A percentile compares a stretch with the other conserved stretches of the same genome.
phyloP scores from a whole-genome alignment of 2,888 invertebrate genomes.

The Melitaea athalia region DNA sequence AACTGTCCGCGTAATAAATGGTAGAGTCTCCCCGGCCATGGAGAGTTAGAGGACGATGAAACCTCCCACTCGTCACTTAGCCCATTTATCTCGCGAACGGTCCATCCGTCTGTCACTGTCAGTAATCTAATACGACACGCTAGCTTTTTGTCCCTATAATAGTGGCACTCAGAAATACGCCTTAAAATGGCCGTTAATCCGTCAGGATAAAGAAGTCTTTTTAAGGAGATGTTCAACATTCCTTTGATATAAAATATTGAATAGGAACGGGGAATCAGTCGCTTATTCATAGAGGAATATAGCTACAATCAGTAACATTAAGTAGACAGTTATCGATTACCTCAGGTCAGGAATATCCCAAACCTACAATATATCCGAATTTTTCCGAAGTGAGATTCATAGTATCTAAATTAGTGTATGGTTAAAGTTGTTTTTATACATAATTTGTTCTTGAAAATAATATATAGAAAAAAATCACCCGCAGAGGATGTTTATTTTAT shows the following conservation, averaged over 20 bases:
- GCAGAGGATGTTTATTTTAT: slow-evolving; percentile 15
- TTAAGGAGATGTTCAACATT: slow-evolving; percentile 64
- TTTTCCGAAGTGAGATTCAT: too few species aligned
- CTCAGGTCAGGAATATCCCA: neutral
- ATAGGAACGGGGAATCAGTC: slow-evolving; percentile 35
- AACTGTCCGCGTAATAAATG: slow-evolving; percentile 67
- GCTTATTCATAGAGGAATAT: slow-evolving; percentile 25
- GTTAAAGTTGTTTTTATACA: neutral
- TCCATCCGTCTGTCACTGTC: slow-evolving; percentile 77
- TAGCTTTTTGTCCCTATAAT: slow-evolving; percentile 78
- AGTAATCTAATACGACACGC: slow-evolving; percentile 81
- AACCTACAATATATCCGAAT: neutral
- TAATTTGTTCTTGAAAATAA: neutral
- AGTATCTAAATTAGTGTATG: too few species aligned
- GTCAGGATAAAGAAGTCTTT: slow-evolving; percentile 62
- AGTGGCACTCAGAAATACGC: slow-evolving; percentile 67
- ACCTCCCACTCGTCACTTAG: slow-evolving; percentile 78
- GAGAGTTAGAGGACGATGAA: slow-evolving; percentile 49
- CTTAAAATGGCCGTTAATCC: slow-evolving; percentile 70
- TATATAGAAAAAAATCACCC: neutral
- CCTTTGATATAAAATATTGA: slow-evolving; percentile 50
- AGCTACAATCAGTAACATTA: slow-evolving; percentile 20
- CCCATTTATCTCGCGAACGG: slow-evolving; percentile 78
- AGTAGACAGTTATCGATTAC: neutral
- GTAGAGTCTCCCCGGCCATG: slow-evolving; percentile 57